Evolutionary conservation across 2,797 vertebrate species (phyloP).

Genomic region (Trichosurus vulpecula): DNA sequence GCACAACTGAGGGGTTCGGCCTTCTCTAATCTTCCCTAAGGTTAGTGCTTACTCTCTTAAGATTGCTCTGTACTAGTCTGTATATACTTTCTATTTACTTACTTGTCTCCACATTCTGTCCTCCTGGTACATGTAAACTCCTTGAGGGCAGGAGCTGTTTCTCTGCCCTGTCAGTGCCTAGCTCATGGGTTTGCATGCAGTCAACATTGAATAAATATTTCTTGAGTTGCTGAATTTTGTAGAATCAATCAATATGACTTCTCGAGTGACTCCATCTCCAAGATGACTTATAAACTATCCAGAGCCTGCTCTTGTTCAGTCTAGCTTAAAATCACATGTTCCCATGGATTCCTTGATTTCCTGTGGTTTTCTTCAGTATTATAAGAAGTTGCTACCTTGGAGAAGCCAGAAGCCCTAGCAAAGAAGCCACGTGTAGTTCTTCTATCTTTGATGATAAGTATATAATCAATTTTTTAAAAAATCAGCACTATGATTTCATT

Average conservation of each 20-base stretch:
- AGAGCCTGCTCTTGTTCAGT: neutral
- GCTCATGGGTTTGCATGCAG: neutral
- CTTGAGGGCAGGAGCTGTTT: neutral
- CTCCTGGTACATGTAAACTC: neutral
- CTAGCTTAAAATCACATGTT: neutral
- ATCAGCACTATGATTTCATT: neutral
- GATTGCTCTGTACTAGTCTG: neutral
- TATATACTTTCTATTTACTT: neutral
- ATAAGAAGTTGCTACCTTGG: neutral
- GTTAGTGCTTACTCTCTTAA: neutral
- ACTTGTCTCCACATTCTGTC: neutral
- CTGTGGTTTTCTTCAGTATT: neutral
- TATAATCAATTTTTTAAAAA: neutral
- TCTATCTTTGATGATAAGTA: neutral
- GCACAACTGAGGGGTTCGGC: neutral
- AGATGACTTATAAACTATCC: neutral
- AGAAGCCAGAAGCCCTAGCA: neutral
- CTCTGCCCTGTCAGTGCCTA: neutral
- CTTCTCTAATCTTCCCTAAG: neutral
- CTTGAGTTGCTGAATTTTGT: neutral
- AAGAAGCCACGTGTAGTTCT: neutral
- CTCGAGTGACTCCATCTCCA: neutral
- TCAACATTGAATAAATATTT: neutral
- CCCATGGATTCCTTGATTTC: neutral
- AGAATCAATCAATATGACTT: neutral